phyloP scores from a whole-genome alignment of 2,113 vertebrate genomes.

The Colius striatus region DNA sequence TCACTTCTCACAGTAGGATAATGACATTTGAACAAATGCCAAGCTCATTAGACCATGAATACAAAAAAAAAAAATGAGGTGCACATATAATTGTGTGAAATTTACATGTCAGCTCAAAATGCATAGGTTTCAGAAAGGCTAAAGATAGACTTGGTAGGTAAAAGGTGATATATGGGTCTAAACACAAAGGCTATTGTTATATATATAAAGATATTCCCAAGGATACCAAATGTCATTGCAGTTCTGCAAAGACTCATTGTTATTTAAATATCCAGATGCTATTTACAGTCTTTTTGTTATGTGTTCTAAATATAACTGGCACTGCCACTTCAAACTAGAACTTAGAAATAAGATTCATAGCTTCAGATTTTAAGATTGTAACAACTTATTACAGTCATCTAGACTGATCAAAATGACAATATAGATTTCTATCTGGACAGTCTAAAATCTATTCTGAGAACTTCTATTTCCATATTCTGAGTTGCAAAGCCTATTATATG shows the following conservation, averaged over 20 bases:
- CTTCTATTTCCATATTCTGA: neutral
- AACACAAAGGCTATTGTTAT: neutral
- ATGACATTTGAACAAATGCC: neutral
- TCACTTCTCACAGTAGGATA: neutral
- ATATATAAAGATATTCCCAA: neutral
- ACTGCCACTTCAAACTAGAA: neutral
- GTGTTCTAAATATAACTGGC: neutral
- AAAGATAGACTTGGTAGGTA: neutral
- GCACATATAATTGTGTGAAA: neutral
- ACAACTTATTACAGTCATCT: neutral
- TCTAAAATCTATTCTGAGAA: neutral
- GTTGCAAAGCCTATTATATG: neutral
- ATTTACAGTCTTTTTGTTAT: neutral
- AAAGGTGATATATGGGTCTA: neutral
- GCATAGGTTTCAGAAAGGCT: neutral
- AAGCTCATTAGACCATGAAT: neutral
- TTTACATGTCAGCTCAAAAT: neutral
- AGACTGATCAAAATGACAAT: neutral
- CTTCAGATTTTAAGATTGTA: neutral
- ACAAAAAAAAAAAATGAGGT: neutral
- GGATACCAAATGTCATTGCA: neutral
- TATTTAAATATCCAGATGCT: neutral
- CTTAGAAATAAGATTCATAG: neutral
- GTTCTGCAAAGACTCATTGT: neutral
- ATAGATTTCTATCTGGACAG: neutral